These are phyloP conservation scores for Hyles euphorbiae DNA, from an alignment of 1,140 invertebrate species.

Conservation along the genomic window DNA sequence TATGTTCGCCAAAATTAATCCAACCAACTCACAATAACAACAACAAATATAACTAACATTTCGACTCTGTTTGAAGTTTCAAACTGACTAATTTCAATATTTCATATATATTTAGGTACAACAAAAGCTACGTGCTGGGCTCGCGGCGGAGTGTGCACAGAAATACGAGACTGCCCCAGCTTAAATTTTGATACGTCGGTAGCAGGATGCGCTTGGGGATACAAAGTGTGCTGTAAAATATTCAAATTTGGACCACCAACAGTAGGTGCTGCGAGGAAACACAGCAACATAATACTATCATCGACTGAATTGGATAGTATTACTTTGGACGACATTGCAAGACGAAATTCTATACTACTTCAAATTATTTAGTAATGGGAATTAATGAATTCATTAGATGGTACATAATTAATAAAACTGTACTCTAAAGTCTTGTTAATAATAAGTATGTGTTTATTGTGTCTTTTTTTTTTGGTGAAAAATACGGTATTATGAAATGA, in stretches of 20 bases:
- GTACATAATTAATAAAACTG: no score
- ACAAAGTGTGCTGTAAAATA: constrained; percentile 43
- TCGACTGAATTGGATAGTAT: constrained; percentile 12
- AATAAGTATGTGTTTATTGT: no score
- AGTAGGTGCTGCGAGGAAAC: constrained; percentile 26
- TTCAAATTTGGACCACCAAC: constrained; percentile 23
- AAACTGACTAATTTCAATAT: no score
- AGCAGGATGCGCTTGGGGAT: constrained; percentile 30
- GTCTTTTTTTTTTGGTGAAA: no score
- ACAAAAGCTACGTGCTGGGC: constrained; percentile 43
- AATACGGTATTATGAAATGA: no score
- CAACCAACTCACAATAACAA: no score
- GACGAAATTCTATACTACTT: constrained; percentile 8
- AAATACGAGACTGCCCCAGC: constrained; percentile 29
- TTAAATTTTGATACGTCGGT: constrained; percentile 31
- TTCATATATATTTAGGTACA: constrained; percentile 20
- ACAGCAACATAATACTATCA: constrained; percentile 5
- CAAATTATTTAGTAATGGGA: no score
- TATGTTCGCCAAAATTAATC: no score
- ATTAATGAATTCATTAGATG: no score
- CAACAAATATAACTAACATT: no score
- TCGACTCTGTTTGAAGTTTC: no score
- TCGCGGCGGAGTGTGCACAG: constrained; percentile 41
- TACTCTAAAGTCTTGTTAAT: no score
- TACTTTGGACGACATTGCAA: constrained; percentile 10